Percentiles rank a stretch among this genome's conserved stretches.
phyloP scores from a whole-genome alignment of 35 echinoderm and acorn worm genomes.

The Apostichopus californicus region DNA sequence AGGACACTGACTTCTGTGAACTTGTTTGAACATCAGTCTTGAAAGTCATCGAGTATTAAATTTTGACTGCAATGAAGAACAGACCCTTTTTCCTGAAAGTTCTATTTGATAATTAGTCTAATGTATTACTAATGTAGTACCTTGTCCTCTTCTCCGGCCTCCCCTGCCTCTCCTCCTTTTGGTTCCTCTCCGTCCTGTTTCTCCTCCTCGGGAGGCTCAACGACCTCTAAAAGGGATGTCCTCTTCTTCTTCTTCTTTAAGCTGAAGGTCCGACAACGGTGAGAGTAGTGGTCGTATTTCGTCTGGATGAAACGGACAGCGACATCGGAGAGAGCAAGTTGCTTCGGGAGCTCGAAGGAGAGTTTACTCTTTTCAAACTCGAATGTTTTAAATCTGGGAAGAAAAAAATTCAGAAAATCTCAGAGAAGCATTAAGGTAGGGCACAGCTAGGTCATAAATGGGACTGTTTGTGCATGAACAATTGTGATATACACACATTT shows the following conservation, averaged over 20 bases:
- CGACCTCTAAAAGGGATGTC: conserved; percentile 16
- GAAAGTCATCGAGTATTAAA: no score
- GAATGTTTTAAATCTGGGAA: conserved; percentile 83
- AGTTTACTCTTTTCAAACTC: conserved; percentile 79
- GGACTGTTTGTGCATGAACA: no score
- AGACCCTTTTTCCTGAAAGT: no score
- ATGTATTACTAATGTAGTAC: conserved; percentile 52
- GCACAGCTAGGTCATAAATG: no score
- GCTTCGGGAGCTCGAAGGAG: conserved; percentile 92
- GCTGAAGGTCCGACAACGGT: conserved; percentile 76
- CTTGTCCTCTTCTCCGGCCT: conserved; percentile 29
- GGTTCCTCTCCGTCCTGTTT: conserved; percentile 44
- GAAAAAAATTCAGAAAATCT: neutral
- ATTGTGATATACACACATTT: no score
- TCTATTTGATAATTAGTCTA: no score
- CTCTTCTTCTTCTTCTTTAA: conserved; percentile 71
- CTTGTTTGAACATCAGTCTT: no score
- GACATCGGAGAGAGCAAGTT: conserved; percentile 89
- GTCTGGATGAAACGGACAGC: conserved; percentile 83
- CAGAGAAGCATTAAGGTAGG: no score
- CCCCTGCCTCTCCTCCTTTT: conserved; percentile 58
- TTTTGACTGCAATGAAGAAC: no score
- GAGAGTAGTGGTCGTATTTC: conserved; percentile 88
- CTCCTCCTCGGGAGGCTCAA: conserved; percentile 4
- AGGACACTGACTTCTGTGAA: no score